A percentile compares a stretch with the other conserved stretches of the same genome.
phyloP scores from a whole-genome alignment of 2,797 vertebrate species.

The Dipus sagitta region DNA sequence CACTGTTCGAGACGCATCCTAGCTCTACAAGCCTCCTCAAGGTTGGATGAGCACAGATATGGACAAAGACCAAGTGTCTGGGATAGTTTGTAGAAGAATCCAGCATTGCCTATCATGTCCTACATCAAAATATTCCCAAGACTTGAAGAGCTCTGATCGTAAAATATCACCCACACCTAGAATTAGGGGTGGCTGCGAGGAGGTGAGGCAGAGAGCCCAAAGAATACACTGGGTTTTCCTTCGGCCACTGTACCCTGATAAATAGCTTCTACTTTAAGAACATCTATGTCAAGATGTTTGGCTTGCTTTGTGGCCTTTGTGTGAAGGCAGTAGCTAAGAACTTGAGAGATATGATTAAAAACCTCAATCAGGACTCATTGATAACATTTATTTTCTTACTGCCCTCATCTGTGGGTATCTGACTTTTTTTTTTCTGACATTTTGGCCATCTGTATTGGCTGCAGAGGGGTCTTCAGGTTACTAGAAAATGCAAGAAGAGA shows the following conservation, averaged over 20 bases:
- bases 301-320: neutral
- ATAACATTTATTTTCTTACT: neutral
- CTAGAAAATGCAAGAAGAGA: neutral
- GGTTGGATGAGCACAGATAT: neutral
- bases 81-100: slow-evolving; percentile 1
- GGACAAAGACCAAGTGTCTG: neutral
- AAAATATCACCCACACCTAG: neutral
- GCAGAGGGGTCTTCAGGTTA: neutral
- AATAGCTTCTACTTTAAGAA: neutral
- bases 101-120: neutral
- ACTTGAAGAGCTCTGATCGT: neutral
- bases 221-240: neutral
- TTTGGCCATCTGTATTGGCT: neutral
- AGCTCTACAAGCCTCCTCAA: neutral
- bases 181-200: neutral
- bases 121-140: neutral
- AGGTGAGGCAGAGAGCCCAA: neutral
- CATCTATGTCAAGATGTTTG: neutral
- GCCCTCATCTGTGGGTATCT: neutral
- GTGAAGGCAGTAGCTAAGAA: slow-evolving; percentile 31
- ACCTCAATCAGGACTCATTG: neutral
- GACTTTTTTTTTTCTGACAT: neutral
- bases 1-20: neutral
- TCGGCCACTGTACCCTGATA: neutral
- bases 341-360: slow-evolving; percentile 3